Evolutionary conservation across 2,797 vertebrate genomes (phyloP), one percentile per base, ranked within the genome.

Genomic region (Sebastiscus tertius): DNA sequence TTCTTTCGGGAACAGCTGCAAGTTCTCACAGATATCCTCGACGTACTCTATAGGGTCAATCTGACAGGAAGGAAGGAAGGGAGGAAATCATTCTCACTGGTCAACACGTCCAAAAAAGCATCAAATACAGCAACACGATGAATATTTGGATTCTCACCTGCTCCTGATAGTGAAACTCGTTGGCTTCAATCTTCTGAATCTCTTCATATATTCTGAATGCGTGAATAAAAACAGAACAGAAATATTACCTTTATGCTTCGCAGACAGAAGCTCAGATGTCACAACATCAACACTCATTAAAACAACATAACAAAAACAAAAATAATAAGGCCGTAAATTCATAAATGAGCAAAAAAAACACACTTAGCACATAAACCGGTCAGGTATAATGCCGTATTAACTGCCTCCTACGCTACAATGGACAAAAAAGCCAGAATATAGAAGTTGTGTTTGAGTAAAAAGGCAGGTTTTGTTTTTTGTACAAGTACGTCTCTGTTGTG

Each of bases 121-220:
- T 56, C 10, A 2, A 7, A 8, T 6, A 49, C 62, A 70, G 67
- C 55, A 49, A 29, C 22, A 20, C 20, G 0, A 9, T 24, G 52
- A 34, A 13, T 39, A 27, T 77, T 11, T 11, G 56, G 36, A 34
- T 52, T 56, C 87, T 75, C 94, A 99, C 98, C 96, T 99, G 97
- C 82, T 99, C 98, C 93, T 98, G 97, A 85, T 98, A 99, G 89
- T 95, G 97, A 94, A 99, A 99, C 92, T 98, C 98, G 84, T 99
- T 99, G 6, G 96, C 97, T 89, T 99, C 98, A 63, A 99, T 99
- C 93, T 97, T 99, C 93, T 97, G 98, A 92, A 99, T 98, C 93
- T 99, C 98, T 86, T 97, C 97, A 92, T 97, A 99, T 92, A 99
- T 96, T 94, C 98, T 99, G 83, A 67, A 64, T 1, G 27, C 49